phyloP scores from a whole-genome alignment of 2,888 invertebrate genomes.

The Phorcus lineatus region DNA sequence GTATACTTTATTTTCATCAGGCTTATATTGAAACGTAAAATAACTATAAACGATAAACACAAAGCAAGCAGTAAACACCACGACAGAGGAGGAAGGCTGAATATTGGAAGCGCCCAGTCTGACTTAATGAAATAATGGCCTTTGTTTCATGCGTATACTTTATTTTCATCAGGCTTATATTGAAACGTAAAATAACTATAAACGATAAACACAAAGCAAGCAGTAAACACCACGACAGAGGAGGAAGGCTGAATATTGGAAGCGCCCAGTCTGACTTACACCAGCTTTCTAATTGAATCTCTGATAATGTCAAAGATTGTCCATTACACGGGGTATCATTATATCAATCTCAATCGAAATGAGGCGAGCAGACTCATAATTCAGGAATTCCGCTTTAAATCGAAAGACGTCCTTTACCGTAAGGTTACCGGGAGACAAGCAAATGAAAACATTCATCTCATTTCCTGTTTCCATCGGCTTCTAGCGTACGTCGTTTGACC shows the following conservation, averaged over 20 bases:
- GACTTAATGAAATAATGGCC: no score
- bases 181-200: no score
- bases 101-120: neutral
- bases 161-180: no score
- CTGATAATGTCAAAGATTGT: conserved; percentile 17
- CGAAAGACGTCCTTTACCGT: neutral
- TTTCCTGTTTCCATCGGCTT: conserved; percentile 2
- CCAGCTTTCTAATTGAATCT: neutral
- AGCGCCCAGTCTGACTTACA: neutral
- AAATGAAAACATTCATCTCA: conserved; percentile 20
- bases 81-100: no score
- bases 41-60: no score
- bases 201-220: no score
- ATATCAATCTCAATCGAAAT: neutral
- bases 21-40: no score
- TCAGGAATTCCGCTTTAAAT: conserved; percentile 5
- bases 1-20: no score
- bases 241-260: no score
- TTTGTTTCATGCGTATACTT: no score
- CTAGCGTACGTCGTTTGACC: conserved; percentile 17
- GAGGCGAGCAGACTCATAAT: conserved; percentile 1
- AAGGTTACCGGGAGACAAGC: conserved; percentile 10
- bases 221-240: no score
- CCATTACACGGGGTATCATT: conserved; percentile 4
- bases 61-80: no score